Evolutionary conservation across 2,113 vertebrate genomes (phyloP).

Genomic region (Podarcis raffonei): DNA sequence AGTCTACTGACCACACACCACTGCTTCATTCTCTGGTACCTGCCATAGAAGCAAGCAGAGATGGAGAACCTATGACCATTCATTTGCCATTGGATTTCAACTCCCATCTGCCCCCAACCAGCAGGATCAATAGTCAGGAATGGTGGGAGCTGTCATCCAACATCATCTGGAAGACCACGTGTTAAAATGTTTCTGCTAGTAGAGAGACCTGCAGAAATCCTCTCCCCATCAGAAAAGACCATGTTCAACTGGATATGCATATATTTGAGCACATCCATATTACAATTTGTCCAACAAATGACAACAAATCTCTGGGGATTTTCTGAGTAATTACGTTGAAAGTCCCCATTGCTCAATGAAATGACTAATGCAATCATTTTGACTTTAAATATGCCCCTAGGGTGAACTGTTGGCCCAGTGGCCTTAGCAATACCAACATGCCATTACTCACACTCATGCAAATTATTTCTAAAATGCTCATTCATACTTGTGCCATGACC

Average conservation of each 20-base stretch:
- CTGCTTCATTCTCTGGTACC: not conserved
- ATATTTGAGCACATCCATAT: slow-evolving; percentile 1
- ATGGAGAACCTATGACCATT: too few relatives aligned
- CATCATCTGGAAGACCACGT: not conserved
- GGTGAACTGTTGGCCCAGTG: slow-evolving; percentile 70
- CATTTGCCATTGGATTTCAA: not conserved
- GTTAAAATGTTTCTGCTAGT: not conserved
- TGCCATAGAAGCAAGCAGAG: not conserved
- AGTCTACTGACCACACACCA: too few relatives aligned
- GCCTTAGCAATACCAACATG: slow-evolving; percentile 60
- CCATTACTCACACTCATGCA: slow-evolving; percentile 52
- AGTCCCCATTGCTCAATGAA: slow-evolving; percentile 62
- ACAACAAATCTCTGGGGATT: slow-evolving; percentile 54
- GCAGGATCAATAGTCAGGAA: not conserved
- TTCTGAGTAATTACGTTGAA: slow-evolving; percentile 46
- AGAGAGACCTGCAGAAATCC: not conserved
- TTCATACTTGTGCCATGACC: not conserved
- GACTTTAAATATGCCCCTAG: slow-evolving; percentile 57
- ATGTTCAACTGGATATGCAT: not conserved
- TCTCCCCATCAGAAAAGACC: not conserved
- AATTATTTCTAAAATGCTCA: slow-evolving; percentile 36
- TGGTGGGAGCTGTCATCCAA: not conserved
- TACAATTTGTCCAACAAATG: slow-evolving; percentile 50
- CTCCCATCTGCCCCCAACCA: not conserved
- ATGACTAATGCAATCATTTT: slow-evolving; percentile 67